Evolutionary conservation across 2,797 vertebrate species (phyloP), one percentile per base, ranked within the genome.

Genomic region (Channallabes apus): DNA sequence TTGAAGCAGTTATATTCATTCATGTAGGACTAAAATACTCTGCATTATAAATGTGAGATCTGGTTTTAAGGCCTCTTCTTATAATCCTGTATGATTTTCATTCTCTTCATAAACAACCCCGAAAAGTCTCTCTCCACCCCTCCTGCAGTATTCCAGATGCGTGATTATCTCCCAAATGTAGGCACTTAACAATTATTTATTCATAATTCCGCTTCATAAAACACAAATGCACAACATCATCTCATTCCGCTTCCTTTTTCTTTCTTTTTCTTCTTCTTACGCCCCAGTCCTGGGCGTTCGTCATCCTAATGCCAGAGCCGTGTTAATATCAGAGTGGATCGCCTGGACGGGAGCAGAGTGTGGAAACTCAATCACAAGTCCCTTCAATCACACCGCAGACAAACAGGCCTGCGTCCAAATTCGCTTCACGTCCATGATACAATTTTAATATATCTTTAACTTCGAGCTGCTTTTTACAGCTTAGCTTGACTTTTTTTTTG

Each of bases 351-450:
- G 94, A 95, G 96, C 95, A 95, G 92, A 88, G 90, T 95, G 94
- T 97, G 95, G 95, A 97, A 97, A 96, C 95, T 93, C 96, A 96
- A 98, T 98, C 97, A 97, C 96, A 97, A 96, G 94, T 96, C 96
- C 97, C 94, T 97, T 97, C 97, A 98, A 97, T 98, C 97, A 97
- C 91, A 90, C 92, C 89, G 90, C 93, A 94, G 15, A 91, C 90
- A 94, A 95, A 96, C 95, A 95, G 94, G 20, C 76, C 94, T 93
- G 94, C 94, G 95, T 96, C 96, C 95, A 94, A 97, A 96, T 96
- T 96, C 95, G 95, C 96, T 94, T 95, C 96, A 94, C 95, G 96
- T 93, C 95, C 96, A 96, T 88, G 95, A 94, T 96, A 94, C 95
- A 96, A 96, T 94, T 96, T 97, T 96, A 93, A 95, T 94, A 95